Evolutionary conservation across 37 sponge, comb jelly and placozoan species (phyloP), one percentile per base, ranked within the genome.

Genomic region (Cliona cf. orientalis): DNA sequence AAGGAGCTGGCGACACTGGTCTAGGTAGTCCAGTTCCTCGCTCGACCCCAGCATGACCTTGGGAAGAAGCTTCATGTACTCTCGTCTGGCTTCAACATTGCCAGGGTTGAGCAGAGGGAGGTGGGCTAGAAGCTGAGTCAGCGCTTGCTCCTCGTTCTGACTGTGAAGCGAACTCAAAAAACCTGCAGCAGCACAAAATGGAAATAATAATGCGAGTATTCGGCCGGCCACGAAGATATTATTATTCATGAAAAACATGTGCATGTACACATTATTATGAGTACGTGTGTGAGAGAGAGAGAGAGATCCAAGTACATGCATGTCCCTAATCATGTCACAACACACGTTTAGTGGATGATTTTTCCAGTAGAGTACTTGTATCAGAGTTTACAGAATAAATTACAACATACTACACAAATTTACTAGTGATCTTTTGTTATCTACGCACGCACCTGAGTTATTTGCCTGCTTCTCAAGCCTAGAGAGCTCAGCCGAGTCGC

Each of bases 1-100:
- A 25, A 97, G 80, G 5, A 97, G 81, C 86, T 94, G 97, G 31
- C 92, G 76, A 38, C 97, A 97, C 39, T 94, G 84, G 56, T 91
- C 86, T 40, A 91, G 53, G 42, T 97, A 93, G 42, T 88, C 66
- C 39, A 59, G 35, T 6, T 86, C 87, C 78, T 93, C 92, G 29
- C 82, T 55, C 14, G 92, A 90, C 19, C 83, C 75, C 26, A 92
- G 73, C 70, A 91, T 44, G 23, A 91, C 92, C 42, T 90, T 94
- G 32, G 97, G 95, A 29, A 97, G 77, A 33, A 97, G 90, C 17
- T 78, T 88, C 87, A 97, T 80, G 87, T 94, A 97, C 75, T 92
- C 95, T 53, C 67, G 55, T 23, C 88, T 71, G 11, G 90, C 97
- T 0, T 88, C 75, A 22, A 46, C 31, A 67, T 80, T 89, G 28